Evolutionary conservation across 92 coral and sea anemone genomes (phyloP), one percentile per base, ranked within the genome.

Genomic region (Galaxea fascicularis): DNA sequence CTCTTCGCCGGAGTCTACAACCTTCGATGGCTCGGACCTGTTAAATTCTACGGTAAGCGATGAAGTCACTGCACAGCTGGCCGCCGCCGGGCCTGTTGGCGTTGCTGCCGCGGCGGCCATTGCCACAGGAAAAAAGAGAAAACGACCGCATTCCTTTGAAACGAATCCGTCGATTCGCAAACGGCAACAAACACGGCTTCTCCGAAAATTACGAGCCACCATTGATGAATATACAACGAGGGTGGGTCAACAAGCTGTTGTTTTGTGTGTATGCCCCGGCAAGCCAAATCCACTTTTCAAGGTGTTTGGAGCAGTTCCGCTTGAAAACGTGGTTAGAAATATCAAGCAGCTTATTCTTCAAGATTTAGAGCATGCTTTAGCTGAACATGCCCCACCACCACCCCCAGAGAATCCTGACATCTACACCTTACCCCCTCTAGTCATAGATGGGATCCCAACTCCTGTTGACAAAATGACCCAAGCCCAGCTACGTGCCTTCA

Each of bases 41-140:
- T 88, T 97, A n/a, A 87, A 77, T 76, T 83, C 98, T 25, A 85
- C 96, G 9, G 95, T 90, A 46, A 82, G 89, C 25, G 99, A 97
- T 89, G 98, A 95, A 72, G 97, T 97, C 46, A 97, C 99, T 28
- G 98, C 97, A 0, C 99, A 97, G 80, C 89, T 97, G 16, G 99
- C 99, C 17, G 99, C 99, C 13, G 98, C 99, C 0, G 99, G 99
- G 20, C 99, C 98, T 0, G 94, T 97, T 14, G 99, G 99, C 14
- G 99, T 97, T 0, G 99, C 99, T 14, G 99, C 99, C 0, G 99
- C 99, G 1, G 99, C 99, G 18, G 99, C 99, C n/a, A 95, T 97
- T 49, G 99, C 99, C 24, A 97, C 99, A 28, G 99, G 99, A 20
- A 93, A 94, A 63, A 97, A 97, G 79, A 67, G 99, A 83, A 97